Evolutionary conservation across 1,140 invertebrate species (phyloP).

Genomic region (Homalodisca vitripennis): DNA sequence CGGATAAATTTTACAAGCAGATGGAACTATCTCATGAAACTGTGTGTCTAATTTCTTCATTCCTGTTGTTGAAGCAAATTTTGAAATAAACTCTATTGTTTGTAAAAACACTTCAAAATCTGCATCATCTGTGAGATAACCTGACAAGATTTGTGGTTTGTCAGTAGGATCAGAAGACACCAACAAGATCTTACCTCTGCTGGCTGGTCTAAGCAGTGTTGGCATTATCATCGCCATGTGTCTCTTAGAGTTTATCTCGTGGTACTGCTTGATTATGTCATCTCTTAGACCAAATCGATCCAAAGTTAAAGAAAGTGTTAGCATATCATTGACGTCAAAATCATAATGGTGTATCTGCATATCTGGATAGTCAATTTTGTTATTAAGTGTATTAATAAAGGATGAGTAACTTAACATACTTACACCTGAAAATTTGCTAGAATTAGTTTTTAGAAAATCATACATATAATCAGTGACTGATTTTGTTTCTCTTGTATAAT

Average conservation of each 20-base stretch:
- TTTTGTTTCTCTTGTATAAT: slow-evolving; percentile 56
- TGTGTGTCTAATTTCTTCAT: slow-evolving; percentile 45
- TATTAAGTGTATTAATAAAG: neutral
- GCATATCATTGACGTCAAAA: neutral
- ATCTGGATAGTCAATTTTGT: neutral
- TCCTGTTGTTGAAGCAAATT: slow-evolving; percentile 46
- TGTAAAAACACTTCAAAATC: slow-evolving; percentile 49
- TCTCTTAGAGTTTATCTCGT: neutral
- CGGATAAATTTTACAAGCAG: slow-evolving; percentile 48
- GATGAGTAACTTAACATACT: neutral
- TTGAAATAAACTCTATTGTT: slow-evolving; percentile 44
- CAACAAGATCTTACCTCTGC: slow-evolving; percentile 47
- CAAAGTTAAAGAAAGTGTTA: neutral
- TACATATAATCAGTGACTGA: neutral
- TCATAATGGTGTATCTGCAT: neutral
- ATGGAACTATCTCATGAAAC: slow-evolving; percentile 45
- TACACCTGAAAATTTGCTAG: neutral
- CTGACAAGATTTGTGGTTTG: slow-evolving; percentile 54
- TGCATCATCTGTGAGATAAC: slow-evolving; percentile 46
- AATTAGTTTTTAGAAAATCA: neutral
- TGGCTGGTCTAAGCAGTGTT: slow-evolving; percentile 58
- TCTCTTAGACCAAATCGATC: neutral
- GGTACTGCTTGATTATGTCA: neutral
- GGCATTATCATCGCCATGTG: slow-evolving; percentile 62
- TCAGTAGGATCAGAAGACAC: slow-evolving; percentile 49